Evolutionary conservation across 2,113 vertebrate genomes (phyloP).

Genomic region (Porphyrio hochstetteri): DNA sequence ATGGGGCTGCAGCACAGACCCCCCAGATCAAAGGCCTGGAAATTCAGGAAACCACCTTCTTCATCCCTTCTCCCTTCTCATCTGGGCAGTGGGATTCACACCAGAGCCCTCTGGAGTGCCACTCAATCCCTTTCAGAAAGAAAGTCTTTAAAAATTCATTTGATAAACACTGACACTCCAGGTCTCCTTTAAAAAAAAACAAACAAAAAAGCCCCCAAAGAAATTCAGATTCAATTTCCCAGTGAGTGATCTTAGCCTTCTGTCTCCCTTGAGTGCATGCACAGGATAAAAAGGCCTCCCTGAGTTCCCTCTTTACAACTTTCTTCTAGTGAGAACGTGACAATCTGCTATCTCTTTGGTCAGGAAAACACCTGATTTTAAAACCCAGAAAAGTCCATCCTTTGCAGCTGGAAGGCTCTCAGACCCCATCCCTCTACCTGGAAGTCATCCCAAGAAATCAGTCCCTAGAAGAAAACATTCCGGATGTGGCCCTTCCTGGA

Average conservation of each 20-base stretch:
- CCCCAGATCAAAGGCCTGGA: background rate
- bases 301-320: background rate
- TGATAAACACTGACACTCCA: background rate
- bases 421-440: background rate
- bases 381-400: background rate
- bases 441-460: background rate
- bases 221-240: background rate
- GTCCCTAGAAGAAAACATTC: background rate
- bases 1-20: background rate
- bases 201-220: too few relatives aligned
- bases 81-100: background rate
- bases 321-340: background rate
- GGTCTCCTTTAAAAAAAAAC: background rate
- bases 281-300: background rate
- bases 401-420: background rate
- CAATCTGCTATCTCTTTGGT: background rate
- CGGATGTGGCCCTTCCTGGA: background rate
- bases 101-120: background rate
- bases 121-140: background rate
- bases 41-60: background rate
- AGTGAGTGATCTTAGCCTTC: background rate
- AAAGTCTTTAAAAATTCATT: background rate
- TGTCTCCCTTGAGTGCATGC: background rate
- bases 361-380: background rate
- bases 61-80: accelerated